Evolutionary conservation across 2,113 vertebrate species (phyloP), one percentile per base, ranked within the genome.

Genomic region (Thunnus thynnus): DNA sequence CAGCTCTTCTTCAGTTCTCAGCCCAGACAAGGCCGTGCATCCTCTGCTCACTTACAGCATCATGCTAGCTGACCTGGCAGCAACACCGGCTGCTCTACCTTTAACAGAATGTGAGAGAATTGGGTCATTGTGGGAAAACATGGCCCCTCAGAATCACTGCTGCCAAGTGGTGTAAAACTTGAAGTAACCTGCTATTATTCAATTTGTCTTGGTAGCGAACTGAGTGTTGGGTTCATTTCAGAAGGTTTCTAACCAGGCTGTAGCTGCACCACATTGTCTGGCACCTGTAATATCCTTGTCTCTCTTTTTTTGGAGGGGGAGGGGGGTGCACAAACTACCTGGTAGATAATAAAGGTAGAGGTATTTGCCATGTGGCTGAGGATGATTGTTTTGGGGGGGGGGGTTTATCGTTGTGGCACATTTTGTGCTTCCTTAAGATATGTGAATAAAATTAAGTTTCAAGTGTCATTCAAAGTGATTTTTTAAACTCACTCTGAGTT

Each of bases 71-170:
- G 75, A 85, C 78, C 82, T 86, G 83, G 57, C 60, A 85, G 65
- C 76, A 17, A 17, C 13, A 27, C 46, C 6, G 6, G 56, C 48
- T 76, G 47, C 69, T 78, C 62, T 69, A 72, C 75, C 67, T 68
- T 77, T 93, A 89, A 93, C 89, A 77, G 72, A 89, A 85, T 77
- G 79, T 93, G 92, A 94, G 84, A 81, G 88, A 94, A 87, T 41
- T 89, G 84, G 90, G 91, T 90, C 90, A 89, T 48, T 83, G 88
- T 82, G 36, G 78, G 74, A 68, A 86, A 85, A 87, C 71, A 72
- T 54, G 30, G 68, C 56, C 72, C 48, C 62, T 72, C 70, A 77
- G 57, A 75, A 76, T 82, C 69, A 66, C 61, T 69, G 56, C 57
- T 83, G 81, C 79, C 77, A 54, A 77, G 84, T 27, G 67, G 79